Base-by-base conservation (phyloP, 2,797 vertebrate species). In the Pangasius larnaudii region DNA sequence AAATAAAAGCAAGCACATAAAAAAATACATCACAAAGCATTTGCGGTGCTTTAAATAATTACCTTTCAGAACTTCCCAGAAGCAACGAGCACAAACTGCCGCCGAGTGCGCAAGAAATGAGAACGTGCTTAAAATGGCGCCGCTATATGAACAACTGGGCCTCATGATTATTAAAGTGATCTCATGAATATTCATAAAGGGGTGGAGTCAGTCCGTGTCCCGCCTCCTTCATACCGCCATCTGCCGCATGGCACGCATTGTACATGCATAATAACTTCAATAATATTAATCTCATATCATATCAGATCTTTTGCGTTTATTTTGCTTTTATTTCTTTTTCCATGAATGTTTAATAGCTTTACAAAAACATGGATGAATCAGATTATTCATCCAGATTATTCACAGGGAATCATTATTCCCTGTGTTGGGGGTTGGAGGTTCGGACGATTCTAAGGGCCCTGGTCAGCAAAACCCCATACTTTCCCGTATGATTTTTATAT, bases 71-170 rank as follows among this genome's bases (percentile, higher is more conserved):
- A 27, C 18, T 18, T 30, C 63, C n/a, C 19, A 8, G n/a, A 14
- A 67, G 63, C n/a, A 51, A 33, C 4, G 59, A 6, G 5, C n/a
- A 22, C 8, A 22, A 36, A 22, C 82, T 24, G 11, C 0, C 49
- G 0, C 10, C 42, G 14, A 33, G 61, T 11, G 63, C 2, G 46
- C 1, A 69, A 14, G 30, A 36, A 30, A 33, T 69, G 59, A 69
- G 82, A 69, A 5, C 42, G 82, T 0, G 30, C 30, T 51, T 69
- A 67, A 84, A 67, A 84, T 84, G 82, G 82, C 82, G 82, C 10
- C 82, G 82, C 63, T 84, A 53, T 84, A 84, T 69, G 49, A 84
- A 36, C 82, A 36, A 33, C 82, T 2, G 5, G 18, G 8, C 16
- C 80, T 83, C 59, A 30, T 83, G 59, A 83, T 30, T 83, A 83